Percentiles rank a stretch among this genome's conserved stretches.
These are phyloP conservation scores for Centrocercus urophasianus DNA, from an alignment of 2,113 vertebrate species.

Conservation along the genomic window DNA sequence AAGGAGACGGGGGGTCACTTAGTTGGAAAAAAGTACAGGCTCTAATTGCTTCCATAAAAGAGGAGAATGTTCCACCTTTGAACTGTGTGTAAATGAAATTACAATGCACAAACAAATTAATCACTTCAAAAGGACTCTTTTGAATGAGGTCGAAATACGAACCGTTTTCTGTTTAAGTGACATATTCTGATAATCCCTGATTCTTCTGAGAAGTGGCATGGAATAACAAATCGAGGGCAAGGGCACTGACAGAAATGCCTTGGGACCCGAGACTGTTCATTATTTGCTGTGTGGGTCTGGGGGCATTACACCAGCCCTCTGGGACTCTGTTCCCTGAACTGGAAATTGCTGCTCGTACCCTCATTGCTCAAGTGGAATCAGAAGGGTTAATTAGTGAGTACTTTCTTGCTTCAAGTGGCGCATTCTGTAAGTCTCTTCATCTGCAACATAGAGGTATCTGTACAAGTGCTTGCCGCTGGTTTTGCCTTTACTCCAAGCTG, in stretches of 20 bases:
- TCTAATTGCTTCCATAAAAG: conserved; percentile 45
- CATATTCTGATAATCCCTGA: neutral
- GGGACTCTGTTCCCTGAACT: neutral
- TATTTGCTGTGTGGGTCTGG: neutral
- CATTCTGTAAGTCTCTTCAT: neutral
- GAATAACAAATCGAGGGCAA: conserved; percentile 27
- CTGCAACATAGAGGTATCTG: neutral
- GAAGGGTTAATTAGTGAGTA: neutral
- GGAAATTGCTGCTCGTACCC: neutral
- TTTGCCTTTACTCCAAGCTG: neutral
- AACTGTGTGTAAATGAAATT: conserved; percentile 41
- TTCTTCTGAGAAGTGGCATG: conserved; percentile 12
- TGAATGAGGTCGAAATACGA: conserved; percentile 35
- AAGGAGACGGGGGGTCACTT: neutral
- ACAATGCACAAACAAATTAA: conserved; percentile 41
- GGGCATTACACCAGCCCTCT: neutral
- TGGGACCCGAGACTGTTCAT: neutral
- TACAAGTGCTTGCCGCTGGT: neutral
- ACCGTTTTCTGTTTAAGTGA: neutral
- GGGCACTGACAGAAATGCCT: neutral
- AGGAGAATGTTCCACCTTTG: conserved; percentile 36
- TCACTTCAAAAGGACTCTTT: conserved; percentile 39
- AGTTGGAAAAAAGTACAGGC: conserved; percentile 2
- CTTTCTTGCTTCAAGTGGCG: neutral
- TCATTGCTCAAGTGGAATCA: neutral